Percentiles rank a stretch among this genome's conserved stretches.
These are phyloP conservation scores for Drosophila mercatorum DNA, from an alignment of 2,888 invertebrate genomes.

Conservation along the genomic window DNA sequence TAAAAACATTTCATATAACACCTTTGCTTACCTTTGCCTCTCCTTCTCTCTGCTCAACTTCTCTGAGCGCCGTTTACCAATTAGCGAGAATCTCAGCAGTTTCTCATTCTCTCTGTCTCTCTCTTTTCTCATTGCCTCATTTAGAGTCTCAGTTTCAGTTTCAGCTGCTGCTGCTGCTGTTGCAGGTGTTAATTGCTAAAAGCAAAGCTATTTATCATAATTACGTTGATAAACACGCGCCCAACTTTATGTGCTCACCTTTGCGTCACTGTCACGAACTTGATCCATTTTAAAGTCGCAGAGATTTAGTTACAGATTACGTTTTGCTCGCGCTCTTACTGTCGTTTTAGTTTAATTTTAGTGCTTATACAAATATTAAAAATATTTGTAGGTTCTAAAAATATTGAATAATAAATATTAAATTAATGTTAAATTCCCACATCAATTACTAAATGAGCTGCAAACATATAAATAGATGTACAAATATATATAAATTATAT, in stretches of 20 bases:
- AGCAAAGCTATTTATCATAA: constrained; percentile 44
- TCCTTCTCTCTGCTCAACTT: background rate
- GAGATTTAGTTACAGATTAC: background rate
- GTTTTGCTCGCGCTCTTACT: too few species aligned
- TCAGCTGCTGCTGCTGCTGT: constrained; percentile 13
- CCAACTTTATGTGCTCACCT: constrained; percentile 3
- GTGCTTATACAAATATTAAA: background rate
- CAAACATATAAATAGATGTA: too few species aligned
- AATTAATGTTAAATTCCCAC: background rate
- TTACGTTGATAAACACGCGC: constrained; percentile 27
- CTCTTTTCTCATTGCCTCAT: background rate
- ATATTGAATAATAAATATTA: too few species aligned
- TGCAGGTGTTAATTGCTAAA: constrained; percentile 58
- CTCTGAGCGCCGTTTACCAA: constrained; percentile 41
- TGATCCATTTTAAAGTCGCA: background rate
- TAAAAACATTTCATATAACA: constrained; percentile 14
- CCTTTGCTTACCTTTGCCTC: background rate
- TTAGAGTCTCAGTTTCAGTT: constrained; percentile 19
- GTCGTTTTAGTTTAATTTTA: background rate
- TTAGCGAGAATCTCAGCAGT: constrained; percentile 37
- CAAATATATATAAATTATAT: too few species aligned
- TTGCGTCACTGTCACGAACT: background rate
- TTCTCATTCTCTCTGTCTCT: too few species aligned
- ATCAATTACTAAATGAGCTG: too few species aligned
- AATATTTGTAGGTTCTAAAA: too few species aligned